Conservation (phyloP, 2,888 invertebrate species). For the Drepanosiphum platanoidis region DNA sequence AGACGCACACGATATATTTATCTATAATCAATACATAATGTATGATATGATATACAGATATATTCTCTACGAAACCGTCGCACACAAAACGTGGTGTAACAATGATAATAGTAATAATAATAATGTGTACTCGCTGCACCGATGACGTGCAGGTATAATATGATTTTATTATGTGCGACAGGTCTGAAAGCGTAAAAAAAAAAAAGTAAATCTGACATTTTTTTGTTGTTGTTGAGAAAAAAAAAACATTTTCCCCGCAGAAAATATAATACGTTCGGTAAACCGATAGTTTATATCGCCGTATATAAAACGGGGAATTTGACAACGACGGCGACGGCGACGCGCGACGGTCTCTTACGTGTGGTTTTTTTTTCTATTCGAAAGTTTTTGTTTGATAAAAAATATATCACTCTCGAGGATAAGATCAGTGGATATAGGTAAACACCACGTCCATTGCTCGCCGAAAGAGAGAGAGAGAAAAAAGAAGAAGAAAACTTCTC, state of each 20-base stretch:
- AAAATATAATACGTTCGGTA: constrained; percentile 3
- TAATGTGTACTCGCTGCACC: neutral
- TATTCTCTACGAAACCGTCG: too few species aligned
- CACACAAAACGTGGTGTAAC: neutral
- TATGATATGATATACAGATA: neutral
- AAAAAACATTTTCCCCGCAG: neutral
- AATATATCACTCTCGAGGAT: constrained; percentile 11
- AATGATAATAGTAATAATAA: too few species aligned
- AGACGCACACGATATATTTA: neutral
- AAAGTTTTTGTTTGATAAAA: constrained; percentile 11
- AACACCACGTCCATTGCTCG: neutral
- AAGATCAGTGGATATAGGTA: constrained; percentile 8
- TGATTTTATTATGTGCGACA: neutral
- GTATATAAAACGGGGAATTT: neutral
- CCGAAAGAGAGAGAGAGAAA: too few species aligned
- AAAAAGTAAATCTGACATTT: constrained; percentile 9
- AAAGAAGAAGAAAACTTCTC: neutral
- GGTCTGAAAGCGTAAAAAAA: constrained; percentile 21
- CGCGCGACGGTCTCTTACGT: neutral
- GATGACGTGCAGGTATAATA: neutral
- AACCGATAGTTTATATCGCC: neutral
- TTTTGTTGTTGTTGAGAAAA: neutral
- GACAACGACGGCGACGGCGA: neutral
- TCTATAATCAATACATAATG: neutral
- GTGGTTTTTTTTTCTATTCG: neutral